Percentiles rank a stretch among this genome's conserved stretches.
Evolutionary conservation across 2,888 invertebrate genomes (phyloP).

Genomic region (Ochropleura leucogaster): DNA sequence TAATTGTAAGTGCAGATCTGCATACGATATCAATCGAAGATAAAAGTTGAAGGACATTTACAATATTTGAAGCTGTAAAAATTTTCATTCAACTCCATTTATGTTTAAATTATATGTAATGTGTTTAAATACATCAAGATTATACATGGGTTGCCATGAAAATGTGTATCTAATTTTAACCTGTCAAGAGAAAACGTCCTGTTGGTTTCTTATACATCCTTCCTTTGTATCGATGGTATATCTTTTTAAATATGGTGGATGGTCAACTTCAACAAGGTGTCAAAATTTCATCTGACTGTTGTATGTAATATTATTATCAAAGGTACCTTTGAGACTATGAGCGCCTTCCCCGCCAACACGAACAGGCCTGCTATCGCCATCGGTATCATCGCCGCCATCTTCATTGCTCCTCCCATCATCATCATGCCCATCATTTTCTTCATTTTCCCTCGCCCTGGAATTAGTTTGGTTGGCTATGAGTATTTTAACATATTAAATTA

Average conservation of each 20-base stretch:
- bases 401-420: slow-evolving; percentile 97
- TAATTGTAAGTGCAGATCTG: neutral
- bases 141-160: neutral
- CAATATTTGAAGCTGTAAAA: neutral
- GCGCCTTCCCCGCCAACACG: slow-evolving; percentile 95
- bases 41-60: neutral
- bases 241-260: neutral
- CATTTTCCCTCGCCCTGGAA: slow-evolving; percentile 95
- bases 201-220: neutral
- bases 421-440: slow-evolving; percentile 98
- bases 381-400: slow-evolving; percentile 95
- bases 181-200: neutral
- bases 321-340: slow-evolving; percentile 93
- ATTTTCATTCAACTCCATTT: neutral
- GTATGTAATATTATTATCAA: neutral
- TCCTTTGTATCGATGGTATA: neutral
- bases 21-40: neutral
- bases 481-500: neutral
- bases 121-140: neutral
- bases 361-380: slow-evolving; percentile 95
- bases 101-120: too few species aligned
- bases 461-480: slow-evolving; percentile 51
- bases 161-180: neutral
- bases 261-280: neutral
- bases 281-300: neutral